These are phyloP conservation scores for Grammomys surdaster DNA, from an alignment of 2,113 vertebrate species.

Conservation along the genomic window DNA sequence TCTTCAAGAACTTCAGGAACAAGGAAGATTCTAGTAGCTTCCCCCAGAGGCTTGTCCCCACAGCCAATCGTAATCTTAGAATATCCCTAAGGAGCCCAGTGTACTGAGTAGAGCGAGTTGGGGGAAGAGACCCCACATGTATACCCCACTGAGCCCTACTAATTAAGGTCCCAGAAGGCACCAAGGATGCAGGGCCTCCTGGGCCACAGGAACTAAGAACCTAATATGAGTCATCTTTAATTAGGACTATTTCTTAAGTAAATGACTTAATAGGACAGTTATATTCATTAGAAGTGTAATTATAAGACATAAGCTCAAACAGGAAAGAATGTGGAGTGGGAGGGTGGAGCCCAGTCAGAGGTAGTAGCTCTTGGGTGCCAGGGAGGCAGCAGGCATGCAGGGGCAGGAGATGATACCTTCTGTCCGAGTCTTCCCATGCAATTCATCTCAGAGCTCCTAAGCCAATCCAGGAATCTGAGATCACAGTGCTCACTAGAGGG, in stretches of 20 bases:
- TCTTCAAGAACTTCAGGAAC: neutral
- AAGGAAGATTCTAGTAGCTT: neutral
- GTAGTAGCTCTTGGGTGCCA: rapidly evolving
- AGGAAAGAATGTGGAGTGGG: conserved; percentile 8
- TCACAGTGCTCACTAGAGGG: neutral
- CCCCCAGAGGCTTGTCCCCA: neutral
- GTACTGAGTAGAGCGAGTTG: neutral
- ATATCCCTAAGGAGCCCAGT: neutral
- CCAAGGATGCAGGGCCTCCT: neutral
- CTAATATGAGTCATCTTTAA: conserved; percentile 75
- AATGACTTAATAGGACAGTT: conserved; percentile 83
- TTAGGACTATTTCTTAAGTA: conserved; percentile 78
- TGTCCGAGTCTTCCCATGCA: neutral
- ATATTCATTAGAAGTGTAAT: conserved; percentile 76
- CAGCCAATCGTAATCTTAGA: neutral
- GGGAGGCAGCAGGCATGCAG: neutral
- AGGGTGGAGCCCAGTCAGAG: neutral
- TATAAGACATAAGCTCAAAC: conserved; percentile 69
- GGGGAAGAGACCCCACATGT: neutral
- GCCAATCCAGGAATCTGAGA: neutral
- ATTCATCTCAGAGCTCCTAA: neutral
- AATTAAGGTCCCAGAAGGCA: conserved; percentile 12
- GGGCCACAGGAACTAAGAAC: conserved; percentile 32
- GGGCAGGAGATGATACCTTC: neutral
- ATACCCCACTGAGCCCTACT: neutral